Evolutionary conservation across 2,888 invertebrate species (phyloP), one percentile per base, ranked within the genome.

Genomic region (Eutolmus rufibarbis): DNA sequence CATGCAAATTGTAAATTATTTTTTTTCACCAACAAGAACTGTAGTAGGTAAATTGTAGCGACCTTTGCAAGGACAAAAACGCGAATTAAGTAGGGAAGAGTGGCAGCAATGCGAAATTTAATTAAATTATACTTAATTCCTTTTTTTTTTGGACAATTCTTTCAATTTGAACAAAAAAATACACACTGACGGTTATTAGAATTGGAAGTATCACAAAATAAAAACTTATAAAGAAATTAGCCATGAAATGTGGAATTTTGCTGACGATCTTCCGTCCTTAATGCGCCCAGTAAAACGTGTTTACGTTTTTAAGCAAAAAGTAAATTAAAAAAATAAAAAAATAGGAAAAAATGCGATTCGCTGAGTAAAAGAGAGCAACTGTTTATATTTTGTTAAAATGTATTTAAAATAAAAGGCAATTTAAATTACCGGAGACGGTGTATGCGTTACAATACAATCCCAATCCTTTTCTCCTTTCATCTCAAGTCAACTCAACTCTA

Each of bases 321-420:
- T 51, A 57, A 82, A 82, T 31, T 34, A 23, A 57, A 84, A 40
- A 34, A 40, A 77, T 12, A 12, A 40, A 66, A 86, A 74, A 74
- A 28, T 85, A 85, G 28, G 85, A 46, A 74, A 28, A 51, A 43
- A 85, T 74, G 74, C 37, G 34, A 85, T 40, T 43, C 66, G 43
- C 40, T 40, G 43, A 40, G 74, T 56, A 85, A 23, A 86, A 86
- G 76, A 88, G 87, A 87, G 87, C 88, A 87, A 74, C 86, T 88
- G 88, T 88, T 88, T 88, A 87, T 88, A 88, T 88, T 88, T 87
- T 87, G 86, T 88, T 88, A 88, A 86, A 84, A 86, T 86, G 57
- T 87, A 87, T 88, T 88, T 87, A 88, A 88, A 84, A 87, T 82
- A 88, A 81, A 87, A 86, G 82, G 87, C 87, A 86, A 78, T 86